Conservation (phyloP, 2,113 vertebrate genomes). For the Pongo abelii region DNA sequence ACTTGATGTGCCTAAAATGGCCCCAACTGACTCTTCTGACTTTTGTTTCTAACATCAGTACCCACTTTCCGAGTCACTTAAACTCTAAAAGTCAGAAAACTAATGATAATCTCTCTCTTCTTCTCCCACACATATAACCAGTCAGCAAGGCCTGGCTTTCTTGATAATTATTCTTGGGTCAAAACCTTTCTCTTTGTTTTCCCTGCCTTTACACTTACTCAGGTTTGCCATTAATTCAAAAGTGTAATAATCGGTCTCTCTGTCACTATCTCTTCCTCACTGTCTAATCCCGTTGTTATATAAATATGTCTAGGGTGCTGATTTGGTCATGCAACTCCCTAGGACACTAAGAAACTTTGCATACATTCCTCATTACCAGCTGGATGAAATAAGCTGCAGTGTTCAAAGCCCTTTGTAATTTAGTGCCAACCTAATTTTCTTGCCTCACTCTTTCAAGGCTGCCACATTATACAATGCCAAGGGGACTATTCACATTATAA, state of each 20-base stretch:
- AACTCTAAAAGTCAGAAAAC: neutral
- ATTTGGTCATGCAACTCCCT: neutral
- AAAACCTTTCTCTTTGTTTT: conserved; percentile 32
- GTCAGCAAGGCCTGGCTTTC: neutral
- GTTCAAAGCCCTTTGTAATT: neutral
- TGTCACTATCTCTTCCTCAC: neutral
- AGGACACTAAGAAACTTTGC: neutral
- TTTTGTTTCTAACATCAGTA: neutral
- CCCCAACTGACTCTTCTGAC: neutral
- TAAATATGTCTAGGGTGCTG: neutral
- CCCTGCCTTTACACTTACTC: neutral
- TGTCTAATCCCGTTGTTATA: neutral
- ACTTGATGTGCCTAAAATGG: neutral
- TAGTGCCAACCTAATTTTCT: neutral
- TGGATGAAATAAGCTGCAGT: neutral
- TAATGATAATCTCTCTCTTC: neutral
- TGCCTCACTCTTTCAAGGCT: neutral
- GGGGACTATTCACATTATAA: neutral
- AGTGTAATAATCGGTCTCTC: neutral
- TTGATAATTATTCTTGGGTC: neutral
- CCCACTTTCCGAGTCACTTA: neutral
- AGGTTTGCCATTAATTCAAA: neutral
- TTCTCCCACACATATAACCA: neutral
- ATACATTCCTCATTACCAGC: neutral
- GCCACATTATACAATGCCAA: neutral